phyloP scores from a whole-genome alignment of 2,888 invertebrate species.

The Cataglyphis rosenhaueri region DNA sequence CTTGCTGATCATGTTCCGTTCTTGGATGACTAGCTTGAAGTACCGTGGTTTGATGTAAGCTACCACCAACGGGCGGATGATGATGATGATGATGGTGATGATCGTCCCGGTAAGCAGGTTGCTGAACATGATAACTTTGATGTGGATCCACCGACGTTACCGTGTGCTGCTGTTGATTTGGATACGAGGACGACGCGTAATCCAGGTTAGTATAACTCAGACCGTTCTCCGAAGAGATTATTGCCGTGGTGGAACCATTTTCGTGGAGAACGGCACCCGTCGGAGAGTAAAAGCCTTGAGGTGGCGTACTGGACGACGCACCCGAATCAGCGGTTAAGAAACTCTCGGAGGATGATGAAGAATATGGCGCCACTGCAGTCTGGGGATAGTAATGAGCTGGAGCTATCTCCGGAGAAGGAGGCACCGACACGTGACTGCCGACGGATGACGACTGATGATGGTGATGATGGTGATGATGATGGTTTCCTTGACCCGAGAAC shows the following conservation, averaged over 20 bases:
- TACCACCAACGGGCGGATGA: slow-evolving; percentile 77
- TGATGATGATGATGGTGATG: slow-evolving; percentile 84
- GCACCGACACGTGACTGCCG: slow-evolving; percentile 87
- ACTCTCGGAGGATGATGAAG: slow-evolving; percentile 83
- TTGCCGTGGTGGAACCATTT: slow-evolving; percentile 87
- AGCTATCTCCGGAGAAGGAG: slow-evolving; percentile 83
- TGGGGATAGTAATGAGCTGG: slow-evolving; percentile 83
- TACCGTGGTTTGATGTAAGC: slow-evolving; percentile 73
- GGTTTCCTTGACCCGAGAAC: slow-evolving; percentile 75
- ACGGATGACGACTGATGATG: slow-evolving; percentile 71
- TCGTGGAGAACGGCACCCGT: slow-evolving; percentile 83
- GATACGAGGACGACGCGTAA: slow-evolving; percentile 87
- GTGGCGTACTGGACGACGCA: slow-evolving; percentile 79
- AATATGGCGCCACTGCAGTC: slow-evolving; percentile 83
- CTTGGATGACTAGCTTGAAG: slow-evolving; percentile 73
- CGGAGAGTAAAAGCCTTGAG: slow-evolving; percentile 81
- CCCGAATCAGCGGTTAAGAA: slow-evolving; percentile 79
- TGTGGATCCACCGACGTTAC: slow-evolving; percentile 75
- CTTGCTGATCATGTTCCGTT: slow-evolving; percentile 79
- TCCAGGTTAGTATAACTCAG: slow-evolving; percentile 96
- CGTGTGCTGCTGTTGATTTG: slow-evolving; percentile 68
- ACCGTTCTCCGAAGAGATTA: slow-evolving; percentile 94
- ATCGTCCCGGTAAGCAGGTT: slow-evolving; percentile 82
- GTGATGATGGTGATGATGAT: slow-evolving; percentile 70
- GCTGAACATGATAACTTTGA: slow-evolving; percentile 87